A percentile compares a stretch with the other conserved stretches of the same genome.
These are phyloP conservation scores for Acrocephalus kingi DNA, from an alignment of 2,113 vertebrate species.

Conservation along the genomic window DNA sequence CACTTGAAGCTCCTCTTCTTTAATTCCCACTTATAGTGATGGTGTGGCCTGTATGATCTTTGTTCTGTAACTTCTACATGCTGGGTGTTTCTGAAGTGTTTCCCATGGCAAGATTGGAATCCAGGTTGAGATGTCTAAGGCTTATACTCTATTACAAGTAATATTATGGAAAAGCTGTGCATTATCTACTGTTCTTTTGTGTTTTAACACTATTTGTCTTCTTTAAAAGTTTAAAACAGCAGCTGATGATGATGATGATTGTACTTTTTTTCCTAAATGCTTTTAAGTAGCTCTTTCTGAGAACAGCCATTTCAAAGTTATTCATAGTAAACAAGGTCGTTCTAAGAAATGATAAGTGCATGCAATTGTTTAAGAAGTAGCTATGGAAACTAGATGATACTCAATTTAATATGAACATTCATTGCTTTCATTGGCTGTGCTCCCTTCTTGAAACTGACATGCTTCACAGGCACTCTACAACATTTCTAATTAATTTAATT, in stretches of 20 bases:
- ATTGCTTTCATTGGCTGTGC: conserved; percentile 52
- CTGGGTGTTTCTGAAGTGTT: neutral
- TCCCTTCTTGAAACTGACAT: conserved; percentile 1
- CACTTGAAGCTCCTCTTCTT: neutral
- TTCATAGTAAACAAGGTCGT: conserved; percentile 1
- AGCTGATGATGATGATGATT: neutral
- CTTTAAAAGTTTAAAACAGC: neutral
- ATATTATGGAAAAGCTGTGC: neutral
- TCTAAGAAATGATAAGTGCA: neutral
- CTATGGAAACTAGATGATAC: conserved; percentile 34
- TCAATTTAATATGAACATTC: neutral
- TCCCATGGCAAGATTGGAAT: neutral
- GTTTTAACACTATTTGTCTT: neutral
- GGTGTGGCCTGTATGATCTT: neutral
- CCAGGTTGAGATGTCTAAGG: neutral
- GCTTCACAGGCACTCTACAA: neutral
- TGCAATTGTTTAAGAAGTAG: conserved; percentile 30
- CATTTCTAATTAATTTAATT: conserved; percentile 17
- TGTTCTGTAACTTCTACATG: neutral
- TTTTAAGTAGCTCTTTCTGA: neutral
- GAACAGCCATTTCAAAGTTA: neutral
- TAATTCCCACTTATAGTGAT: neutral
- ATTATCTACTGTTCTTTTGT: neutral
- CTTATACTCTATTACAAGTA: neutral
- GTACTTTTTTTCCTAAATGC: neutral